A percentile compares a stretch with the other conserved stretches of the same genome.
These are phyloP conservation scores for Numida meleagris DNA, from an alignment of 2,113 vertebrate species.

Conservation along the genomic window DNA sequence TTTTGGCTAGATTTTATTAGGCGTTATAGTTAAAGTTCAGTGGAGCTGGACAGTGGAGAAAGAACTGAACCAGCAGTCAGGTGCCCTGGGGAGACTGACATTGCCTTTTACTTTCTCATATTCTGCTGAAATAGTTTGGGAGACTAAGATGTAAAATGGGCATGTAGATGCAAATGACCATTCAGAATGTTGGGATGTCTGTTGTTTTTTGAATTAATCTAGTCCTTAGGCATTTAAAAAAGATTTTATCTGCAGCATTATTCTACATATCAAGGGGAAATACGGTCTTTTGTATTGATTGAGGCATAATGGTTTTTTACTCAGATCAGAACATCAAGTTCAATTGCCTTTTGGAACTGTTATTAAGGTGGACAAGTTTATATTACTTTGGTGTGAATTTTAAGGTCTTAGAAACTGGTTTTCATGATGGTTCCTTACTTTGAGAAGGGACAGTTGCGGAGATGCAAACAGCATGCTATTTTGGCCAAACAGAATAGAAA, in stretches of 20 bases:
- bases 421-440: background rate
- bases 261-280: background rate
- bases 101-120: background rate
- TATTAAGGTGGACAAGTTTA: rapidly evolving
- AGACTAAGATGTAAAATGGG: background rate
- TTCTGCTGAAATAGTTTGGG: background rate
- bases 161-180: background rate
- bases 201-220: background rate
- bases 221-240: background rate
- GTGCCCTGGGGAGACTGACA: background rate
- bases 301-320: background rate
- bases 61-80: background rate
- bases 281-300: background rate
- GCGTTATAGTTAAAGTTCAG: background rate
- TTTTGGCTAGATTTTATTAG: background rate
- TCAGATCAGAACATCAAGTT: background rate
- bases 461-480: background rate
- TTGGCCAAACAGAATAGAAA: background rate
- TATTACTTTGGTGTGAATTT: background rate
- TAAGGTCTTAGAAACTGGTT: background rate
- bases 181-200: background rate
- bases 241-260: background rate
- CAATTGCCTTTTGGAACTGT: background rate
- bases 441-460: background rate
- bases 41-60: background rate